phyloP scores from a whole-genome alignment of 2,797 vertebrate species.

The Sus cebifrons region DNA sequence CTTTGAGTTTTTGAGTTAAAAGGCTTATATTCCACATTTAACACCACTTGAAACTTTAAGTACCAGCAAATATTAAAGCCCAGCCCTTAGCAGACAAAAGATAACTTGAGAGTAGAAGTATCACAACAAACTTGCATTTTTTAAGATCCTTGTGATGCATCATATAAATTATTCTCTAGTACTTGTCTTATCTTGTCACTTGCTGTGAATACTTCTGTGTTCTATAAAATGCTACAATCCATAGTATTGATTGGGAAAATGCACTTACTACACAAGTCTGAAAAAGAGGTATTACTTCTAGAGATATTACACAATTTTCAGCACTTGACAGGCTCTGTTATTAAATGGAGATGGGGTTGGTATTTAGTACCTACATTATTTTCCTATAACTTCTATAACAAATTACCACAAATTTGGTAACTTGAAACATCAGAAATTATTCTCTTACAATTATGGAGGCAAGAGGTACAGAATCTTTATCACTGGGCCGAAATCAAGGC shows the following conservation, averaged over 20 bases:
- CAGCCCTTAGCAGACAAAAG: constrained; percentile 4
- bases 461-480: not conserved
- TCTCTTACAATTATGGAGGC: not conserved
- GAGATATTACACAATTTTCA: not conserved
- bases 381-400: not conserved
- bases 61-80: not conserved
- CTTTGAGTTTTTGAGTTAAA: not conserved
- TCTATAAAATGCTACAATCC: not conserved
- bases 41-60: not conserved
- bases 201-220: not conserved
- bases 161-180: not conserved
- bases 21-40: not conserved
- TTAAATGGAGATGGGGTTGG: not conserved
- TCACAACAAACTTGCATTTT: not conserved
- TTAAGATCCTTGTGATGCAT: not conserved
- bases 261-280: not conserved
- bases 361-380: not conserved
- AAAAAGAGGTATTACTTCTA: not conserved
- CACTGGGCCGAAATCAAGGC: not conserved
- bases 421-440: not conserved
- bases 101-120: constrained; percentile 19
- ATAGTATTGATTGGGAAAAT: not conserved
- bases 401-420: not conserved
- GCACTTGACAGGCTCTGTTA: not conserved
- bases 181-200: not conserved